Percentiles rank a stretch among this genome's conserved stretches.
Conservation (phyloP, 2,888 invertebrate genomes). For the Erpobdella octoculata region DNA sequence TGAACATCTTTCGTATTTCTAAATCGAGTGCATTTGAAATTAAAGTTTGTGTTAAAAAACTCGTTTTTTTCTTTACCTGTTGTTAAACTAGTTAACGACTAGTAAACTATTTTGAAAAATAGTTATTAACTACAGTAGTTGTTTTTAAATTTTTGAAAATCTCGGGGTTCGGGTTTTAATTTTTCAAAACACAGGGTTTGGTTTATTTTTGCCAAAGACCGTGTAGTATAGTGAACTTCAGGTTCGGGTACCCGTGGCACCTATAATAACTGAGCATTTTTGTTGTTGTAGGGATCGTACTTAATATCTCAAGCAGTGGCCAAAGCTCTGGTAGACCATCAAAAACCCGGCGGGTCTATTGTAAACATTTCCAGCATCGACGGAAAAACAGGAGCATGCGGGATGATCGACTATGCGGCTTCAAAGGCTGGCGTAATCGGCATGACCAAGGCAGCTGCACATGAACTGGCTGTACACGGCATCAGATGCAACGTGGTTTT, state of each 20-base stretch:
- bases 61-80: no score
- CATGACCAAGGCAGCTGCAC: background rate
- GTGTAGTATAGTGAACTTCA: background rate
- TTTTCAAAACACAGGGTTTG: no score
- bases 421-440: conserved; percentile 24
- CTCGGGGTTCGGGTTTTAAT: no score
- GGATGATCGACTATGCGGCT: background rate
- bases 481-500: conserved; percentile 17
- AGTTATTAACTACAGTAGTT: no score
- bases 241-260: background rate
- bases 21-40: no score
- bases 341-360: background rate
- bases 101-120: no score
- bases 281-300: background rate
- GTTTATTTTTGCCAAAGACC: background rate
- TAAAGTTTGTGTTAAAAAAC: no score
- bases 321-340: background rate
- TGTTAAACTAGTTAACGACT: no score
- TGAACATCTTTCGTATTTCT: no score
- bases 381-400: background rate
- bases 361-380: conserved; percentile 16
- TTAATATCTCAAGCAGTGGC: conserved; percentile 2
- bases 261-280: background rate
- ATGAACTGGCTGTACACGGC: background rate
- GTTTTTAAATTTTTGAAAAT: no score